Percentiles rank a stretch among this genome's conserved stretches.
These are phyloP conservation scores for Thumatha senex DNA, from an alignment of 2,888 invertebrate species.

Conservation along the genomic window DNA sequence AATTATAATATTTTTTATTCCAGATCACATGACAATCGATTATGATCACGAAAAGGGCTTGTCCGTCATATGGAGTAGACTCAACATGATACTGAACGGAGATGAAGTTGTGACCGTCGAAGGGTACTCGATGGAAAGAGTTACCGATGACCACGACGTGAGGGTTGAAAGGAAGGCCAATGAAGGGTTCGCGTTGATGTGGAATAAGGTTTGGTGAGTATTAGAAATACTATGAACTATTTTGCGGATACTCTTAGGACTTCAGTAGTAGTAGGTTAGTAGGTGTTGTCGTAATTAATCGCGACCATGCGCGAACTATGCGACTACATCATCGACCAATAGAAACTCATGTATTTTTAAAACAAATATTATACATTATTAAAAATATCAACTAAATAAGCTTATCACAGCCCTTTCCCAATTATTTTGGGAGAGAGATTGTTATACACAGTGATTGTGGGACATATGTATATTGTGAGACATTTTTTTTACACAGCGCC, in stretches of 20 bases:
- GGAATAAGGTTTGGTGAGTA: constrained; percentile 88
- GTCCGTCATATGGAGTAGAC: constrained; percentile 68
- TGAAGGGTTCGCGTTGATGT: constrained; percentile 87
- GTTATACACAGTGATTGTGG: no score
- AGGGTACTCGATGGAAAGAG: constrained; percentile 85
- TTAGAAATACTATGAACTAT: not conserved
- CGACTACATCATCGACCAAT: no score
- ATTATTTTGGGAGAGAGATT: no score
- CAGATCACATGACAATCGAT: constrained; percentile 73
- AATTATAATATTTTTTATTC: not conserved
- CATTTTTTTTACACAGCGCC: no score
- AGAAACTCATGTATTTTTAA: no score
- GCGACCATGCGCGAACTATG: no score
- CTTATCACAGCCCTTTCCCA: no score
- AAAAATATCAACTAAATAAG: no score
- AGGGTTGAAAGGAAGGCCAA: constrained; percentile 89
- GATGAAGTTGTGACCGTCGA: constrained; percentile 89
- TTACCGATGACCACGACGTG: constrained; percentile 85
- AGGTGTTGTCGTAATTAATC: no score
- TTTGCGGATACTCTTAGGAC: not conserved
- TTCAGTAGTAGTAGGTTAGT: no score
- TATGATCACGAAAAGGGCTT: constrained; percentile 65
- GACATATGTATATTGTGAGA: no score
- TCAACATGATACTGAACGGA: constrained; percentile 86
- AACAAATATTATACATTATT: no score